A percentile compares a stretch with the other conserved stretches of the same genome.
phyloP scores from a whole-genome alignment of 1,140 invertebrate species.

The Pissodes strobi region DNA sequence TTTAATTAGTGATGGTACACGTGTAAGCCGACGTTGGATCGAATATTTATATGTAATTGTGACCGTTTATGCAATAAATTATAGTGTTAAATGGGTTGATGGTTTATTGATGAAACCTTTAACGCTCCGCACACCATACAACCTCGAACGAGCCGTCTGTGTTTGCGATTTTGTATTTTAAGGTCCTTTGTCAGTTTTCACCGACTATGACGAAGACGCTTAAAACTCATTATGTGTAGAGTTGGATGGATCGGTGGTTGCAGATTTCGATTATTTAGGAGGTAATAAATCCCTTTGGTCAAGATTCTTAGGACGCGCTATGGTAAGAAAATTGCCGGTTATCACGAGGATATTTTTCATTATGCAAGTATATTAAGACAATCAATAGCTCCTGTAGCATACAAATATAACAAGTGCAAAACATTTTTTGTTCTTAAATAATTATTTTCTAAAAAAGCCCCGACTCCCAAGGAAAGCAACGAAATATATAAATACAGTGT shows the following conservation, averaged over 20 bases:
- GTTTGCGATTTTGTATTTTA: constrained; percentile 4
- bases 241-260: too few relatives aligned
- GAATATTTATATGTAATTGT: constrained; percentile 44
- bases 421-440: too few relatives aligned
- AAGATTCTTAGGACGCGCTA: too few relatives aligned
- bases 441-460: too few relatives aligned
- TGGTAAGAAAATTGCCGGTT: neutral
- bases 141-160: neutral
- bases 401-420: too few relatives aligned
- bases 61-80: constrained; percentile 40
- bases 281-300: too few relatives aligned
- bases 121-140: constrained; percentile 7
- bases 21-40: constrained; percentile 35
- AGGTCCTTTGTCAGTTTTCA: constrained; percentile 1
- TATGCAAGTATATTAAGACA: neutral
- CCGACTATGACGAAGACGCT: neutral
- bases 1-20: constrained; percentile 42
- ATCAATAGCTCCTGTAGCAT: neutral
- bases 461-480: too few relatives aligned
- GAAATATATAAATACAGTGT: too few relatives aligned
- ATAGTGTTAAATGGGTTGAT: constrained; percentile 34
- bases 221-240: neutral
- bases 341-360: neutral
- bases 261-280: too few relatives aligned
- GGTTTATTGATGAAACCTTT: constrained; percentile 33